phyloP scores from a whole-genome alignment of 2,888 invertebrate species.

The Lycophotia porphyrea region DNA sequence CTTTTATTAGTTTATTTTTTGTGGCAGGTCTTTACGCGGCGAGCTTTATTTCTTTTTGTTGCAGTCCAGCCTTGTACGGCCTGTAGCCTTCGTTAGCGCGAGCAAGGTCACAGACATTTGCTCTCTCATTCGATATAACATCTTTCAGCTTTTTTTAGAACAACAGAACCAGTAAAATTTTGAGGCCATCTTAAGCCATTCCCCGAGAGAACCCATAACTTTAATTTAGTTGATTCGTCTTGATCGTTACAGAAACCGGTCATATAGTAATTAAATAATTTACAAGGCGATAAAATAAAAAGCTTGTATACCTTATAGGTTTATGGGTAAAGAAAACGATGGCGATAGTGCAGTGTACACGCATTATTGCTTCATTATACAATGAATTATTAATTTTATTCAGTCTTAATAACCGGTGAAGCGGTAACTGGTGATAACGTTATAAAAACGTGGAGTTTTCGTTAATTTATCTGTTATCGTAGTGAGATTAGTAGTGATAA shows the following conservation, averaged over 20 bases:
- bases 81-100: constrained; percentile 88
- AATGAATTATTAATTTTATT: constrained; percentile 59
- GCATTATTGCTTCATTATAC: constrained; percentile 63
- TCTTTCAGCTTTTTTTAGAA: constrained; percentile 66
- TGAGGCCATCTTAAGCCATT: constrained; percentile 11
- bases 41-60: constrained; percentile 82
- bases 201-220: constrained; percentile 44
- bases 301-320: constrained; percentile 59
- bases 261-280: constrained; percentile 57
- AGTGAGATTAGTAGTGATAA: constrained; percentile 82
- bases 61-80: constrained; percentile 79
- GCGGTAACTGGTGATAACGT: constrained; percentile 45
- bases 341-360: constrained; percentile 34
- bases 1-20: constrained; percentile 85
- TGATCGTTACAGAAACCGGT: constrained; percentile 50
- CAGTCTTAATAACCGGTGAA: constrained; percentile 53
- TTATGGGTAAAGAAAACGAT: constrained; percentile 51
- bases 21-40: constrained; percentile 85
- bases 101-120: constrained; percentile 85
- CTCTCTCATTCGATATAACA: constrained; percentile 71
- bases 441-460: constrained; percentile 61
- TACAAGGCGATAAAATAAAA: constrained; percentile 60
- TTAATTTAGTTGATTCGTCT: constrained; percentile 53
- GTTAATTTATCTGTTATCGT: constrained; percentile 80
- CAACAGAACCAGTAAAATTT: constrained; percentile 22